These are phyloP conservation scores for Orchesella flavescens DNA, from an alignment of 2,888 invertebrate species.

Conservation along the genomic window DNA sequence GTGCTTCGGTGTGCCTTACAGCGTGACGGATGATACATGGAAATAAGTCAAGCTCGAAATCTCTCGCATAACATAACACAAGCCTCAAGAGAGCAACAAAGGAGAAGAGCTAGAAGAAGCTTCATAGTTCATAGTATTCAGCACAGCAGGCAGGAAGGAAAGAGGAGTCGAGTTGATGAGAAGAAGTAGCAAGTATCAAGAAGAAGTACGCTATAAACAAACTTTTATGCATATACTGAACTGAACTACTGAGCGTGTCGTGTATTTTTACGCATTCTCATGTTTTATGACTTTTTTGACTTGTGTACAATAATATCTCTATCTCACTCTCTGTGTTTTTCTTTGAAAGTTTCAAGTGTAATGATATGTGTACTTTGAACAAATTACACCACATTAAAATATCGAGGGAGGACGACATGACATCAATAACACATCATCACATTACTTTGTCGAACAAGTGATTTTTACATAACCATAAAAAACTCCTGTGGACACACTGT, in stretches of 20 bases:
- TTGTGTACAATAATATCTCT: conserved; percentile 44
- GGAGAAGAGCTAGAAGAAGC: too few relatives aligned
- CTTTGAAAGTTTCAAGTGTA: conserved; percentile 41
- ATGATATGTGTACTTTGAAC: too few relatives aligned
- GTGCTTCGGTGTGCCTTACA: conserved; percentile 35
- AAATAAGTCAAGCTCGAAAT: conserved; percentile 9
- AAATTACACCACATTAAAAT: too few relatives aligned
- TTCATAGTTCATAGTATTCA: background rate
- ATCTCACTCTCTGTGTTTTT: conserved; percentile 30
- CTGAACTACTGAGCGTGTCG: too few relatives aligned
- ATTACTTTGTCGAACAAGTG: too few relatives aligned
- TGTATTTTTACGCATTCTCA: conserved; percentile 18
- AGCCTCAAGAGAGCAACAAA: conserved; percentile 33
- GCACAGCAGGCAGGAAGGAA: conserved; percentile 12
- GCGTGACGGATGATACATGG: conserved; percentile 43
- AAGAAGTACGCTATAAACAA: background rate
- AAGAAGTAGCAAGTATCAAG: background rate
- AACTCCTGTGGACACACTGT: too few relatives aligned
- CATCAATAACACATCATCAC: too few relatives aligned
- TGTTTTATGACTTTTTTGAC: conserved; percentile 57
- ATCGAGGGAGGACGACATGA: too few relatives aligned
- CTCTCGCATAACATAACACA: conserved; percentile 1
- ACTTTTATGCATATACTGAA: too few relatives aligned
- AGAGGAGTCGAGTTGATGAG: background rate
- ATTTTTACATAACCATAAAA: too few relatives aligned